These are phyloP conservation scores for Pelochelys cantorii DNA, from an alignment of 2,797 vertebrate species.

Conservation along the genomic window DNA sequence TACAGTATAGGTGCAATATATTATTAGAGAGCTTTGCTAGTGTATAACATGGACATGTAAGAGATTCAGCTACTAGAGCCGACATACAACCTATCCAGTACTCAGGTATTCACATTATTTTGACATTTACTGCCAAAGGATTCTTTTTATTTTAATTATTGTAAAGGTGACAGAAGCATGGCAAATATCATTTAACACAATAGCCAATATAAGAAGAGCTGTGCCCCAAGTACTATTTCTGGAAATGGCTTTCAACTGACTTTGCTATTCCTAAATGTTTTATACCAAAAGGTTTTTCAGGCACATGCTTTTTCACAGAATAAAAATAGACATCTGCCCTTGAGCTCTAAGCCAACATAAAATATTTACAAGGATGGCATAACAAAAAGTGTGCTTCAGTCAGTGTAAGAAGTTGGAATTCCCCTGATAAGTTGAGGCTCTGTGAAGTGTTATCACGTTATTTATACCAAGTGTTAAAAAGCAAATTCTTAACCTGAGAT, in stretches of 20 bases:
- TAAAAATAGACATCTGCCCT: slow-evolving; percentile 72
- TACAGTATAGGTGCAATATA: background rate
- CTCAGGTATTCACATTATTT: background rate
- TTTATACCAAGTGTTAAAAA: slow-evolving; percentile 65
- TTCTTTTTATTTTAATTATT: slow-evolving; percentile 17
- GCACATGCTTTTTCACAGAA: slow-evolving; percentile 56
- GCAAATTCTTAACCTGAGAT: slow-evolving; percentile 57
- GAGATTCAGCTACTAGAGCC: background rate
- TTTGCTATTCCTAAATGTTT: slow-evolving; percentile 52
- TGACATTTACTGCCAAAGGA: background rate
- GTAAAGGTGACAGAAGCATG: background rate
- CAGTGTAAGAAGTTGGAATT: slow-evolving; percentile 68
- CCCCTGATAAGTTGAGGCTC: slow-evolving; percentile 64
- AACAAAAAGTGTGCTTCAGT: slow-evolving; percentile 57
- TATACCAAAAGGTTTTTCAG: slow-evolving; percentile 64
- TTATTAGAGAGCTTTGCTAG: background rate
- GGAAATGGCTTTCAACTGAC: slow-evolving; percentile 45
- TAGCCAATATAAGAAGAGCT: slow-evolving; percentile 31
- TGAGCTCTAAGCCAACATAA: slow-evolving; percentile 69
- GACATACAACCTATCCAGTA: background rate
- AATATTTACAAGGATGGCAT: slow-evolving; percentile 78
- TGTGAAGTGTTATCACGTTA: slow-evolving; percentile 70
- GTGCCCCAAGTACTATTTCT: slow-evolving; percentile 16
- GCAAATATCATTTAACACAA: slow-evolving; percentile 29
- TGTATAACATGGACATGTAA: background rate